Evolutionary conservation across 2,797 vertebrate species (phyloP).

Genomic region (Spea hammondii): DNA sequence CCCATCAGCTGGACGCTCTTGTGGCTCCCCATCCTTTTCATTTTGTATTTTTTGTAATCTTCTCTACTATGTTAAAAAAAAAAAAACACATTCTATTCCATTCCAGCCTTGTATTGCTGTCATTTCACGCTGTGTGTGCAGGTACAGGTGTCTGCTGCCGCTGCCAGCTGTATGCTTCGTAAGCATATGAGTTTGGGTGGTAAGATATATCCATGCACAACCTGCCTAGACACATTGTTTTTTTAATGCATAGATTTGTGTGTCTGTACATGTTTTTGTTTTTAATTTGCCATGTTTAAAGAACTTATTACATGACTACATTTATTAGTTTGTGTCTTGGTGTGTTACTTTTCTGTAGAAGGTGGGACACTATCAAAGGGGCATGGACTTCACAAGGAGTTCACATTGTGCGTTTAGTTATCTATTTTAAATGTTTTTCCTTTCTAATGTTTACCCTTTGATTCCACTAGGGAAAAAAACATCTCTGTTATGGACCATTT

Average conservation of each 20-base stretch:
- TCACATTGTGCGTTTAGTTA: too few species aligned
- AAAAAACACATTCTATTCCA: neutral
- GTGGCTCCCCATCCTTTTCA: neutral
- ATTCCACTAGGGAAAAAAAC: too few species aligned
- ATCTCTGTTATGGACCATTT: too few species aligned
- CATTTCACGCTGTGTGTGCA: constrained; percentile 32
- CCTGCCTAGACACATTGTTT: too few species aligned
- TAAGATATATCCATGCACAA: neutral
- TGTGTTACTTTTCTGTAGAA: too few species aligned
- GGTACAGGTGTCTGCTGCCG: constrained; percentile 32
- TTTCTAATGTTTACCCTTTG: too few species aligned
- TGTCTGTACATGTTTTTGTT: too few species aligned
- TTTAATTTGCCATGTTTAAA: too few species aligned
- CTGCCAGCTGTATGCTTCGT: neutral
- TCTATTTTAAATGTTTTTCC: too few species aligned
- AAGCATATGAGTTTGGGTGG: neutral
- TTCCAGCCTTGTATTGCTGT: constrained; percentile 27
- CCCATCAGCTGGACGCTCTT: constrained; percentile 21
- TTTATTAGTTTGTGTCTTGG: neutral
- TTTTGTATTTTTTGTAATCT: neutral
- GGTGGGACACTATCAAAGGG: too few species aligned
- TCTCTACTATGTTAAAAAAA: neutral
- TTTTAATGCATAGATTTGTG: too few species aligned
- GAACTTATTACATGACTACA: neutral
- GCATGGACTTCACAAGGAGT: too few species aligned